Percentiles rank a stretch among this genome's conserved stretches.
Conservation (phyloP, 2,113 vertebrate species). For the Cyprinus carpio region DNA sequence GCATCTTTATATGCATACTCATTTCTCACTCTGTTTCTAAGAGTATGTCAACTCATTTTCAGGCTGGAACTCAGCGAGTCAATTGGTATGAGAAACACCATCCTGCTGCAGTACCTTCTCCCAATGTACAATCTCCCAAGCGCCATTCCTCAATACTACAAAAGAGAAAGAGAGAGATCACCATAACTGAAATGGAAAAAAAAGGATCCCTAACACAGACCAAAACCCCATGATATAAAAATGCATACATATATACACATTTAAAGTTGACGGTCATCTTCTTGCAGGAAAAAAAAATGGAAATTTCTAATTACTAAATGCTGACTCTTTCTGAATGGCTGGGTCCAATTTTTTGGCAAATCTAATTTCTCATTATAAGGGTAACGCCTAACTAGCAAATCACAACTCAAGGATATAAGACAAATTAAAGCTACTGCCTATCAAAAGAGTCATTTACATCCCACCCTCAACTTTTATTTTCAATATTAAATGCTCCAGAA, state of each 20-base stretch:
- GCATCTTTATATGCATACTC: background rate
- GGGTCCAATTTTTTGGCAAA: background rate
- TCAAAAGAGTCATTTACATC: background rate
- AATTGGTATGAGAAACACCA: slow-evolving; percentile 1
- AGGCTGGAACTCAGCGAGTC: background rate
- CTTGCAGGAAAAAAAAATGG: background rate
- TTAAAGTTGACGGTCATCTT: background rate
- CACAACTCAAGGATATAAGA: too few species aligned
- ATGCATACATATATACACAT: background rate
- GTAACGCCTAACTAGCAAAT: too few species aligned
- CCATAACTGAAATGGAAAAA: background rate
- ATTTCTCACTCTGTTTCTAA: background rate
- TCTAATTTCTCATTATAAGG: background rate
- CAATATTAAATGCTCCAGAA: background rate
- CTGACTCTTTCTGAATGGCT: background rate
- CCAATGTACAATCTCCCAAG: slow-evolving; percentile 99
- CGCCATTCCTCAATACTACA: slow-evolving; percentile 92
- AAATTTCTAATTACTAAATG: background rate
- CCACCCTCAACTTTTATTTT: background rate
- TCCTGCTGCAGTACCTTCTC: slow-evolving; percentile 86
- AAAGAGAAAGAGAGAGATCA: slow-evolving; percentile 24
- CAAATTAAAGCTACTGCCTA: background rate
- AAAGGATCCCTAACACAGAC: background rate
- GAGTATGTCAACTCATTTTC: background rate
- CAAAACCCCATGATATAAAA: background rate